Conservation (phyloP, 2,113 vertebrate genomes). For the Myiopsitta monachus region DNA sequence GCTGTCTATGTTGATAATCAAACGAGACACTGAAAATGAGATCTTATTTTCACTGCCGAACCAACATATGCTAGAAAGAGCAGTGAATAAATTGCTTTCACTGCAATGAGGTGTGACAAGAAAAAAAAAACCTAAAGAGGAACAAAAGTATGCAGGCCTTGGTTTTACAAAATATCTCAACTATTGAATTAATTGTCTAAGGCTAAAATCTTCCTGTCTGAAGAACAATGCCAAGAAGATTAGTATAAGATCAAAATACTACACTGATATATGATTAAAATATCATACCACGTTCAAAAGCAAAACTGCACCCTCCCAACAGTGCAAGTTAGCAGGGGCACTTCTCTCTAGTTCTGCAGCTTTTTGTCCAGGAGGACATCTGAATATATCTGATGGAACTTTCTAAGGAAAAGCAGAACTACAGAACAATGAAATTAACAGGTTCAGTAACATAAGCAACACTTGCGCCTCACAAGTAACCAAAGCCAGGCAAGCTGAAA, state of each 20-base stretch:
- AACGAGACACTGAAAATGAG: constrained; percentile 22
- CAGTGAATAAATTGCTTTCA: constrained; percentile 36
- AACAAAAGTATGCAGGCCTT: not conserved
- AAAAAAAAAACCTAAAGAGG: not conserved
- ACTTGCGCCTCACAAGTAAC: not conserved
- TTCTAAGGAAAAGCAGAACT: not conserved
- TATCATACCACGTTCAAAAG: not conserved
- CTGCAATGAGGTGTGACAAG: not conserved
- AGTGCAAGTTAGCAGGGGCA: not conserved
- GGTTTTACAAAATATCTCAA: not conserved
- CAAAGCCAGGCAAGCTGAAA: not conserved
- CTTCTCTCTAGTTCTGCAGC: not conserved
- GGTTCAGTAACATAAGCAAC: not conserved
- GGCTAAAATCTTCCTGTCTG: not conserved
- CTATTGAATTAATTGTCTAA: not conserved
- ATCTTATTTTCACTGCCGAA: constrained; percentile 45
- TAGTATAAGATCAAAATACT: not conserved
- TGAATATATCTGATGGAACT: not conserved
- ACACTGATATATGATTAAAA: not conserved
- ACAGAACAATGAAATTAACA: not conserved
- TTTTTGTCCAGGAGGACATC: not conserved
- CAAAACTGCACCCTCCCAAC: not conserved
- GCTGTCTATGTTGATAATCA: constrained; percentile 45
- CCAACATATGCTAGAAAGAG: not conserved
- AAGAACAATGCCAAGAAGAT: not conserved